Evolutionary conservation across 2,888 invertebrate genomes (phyloP).

Genomic region (Saturnia pavonia): DNA sequence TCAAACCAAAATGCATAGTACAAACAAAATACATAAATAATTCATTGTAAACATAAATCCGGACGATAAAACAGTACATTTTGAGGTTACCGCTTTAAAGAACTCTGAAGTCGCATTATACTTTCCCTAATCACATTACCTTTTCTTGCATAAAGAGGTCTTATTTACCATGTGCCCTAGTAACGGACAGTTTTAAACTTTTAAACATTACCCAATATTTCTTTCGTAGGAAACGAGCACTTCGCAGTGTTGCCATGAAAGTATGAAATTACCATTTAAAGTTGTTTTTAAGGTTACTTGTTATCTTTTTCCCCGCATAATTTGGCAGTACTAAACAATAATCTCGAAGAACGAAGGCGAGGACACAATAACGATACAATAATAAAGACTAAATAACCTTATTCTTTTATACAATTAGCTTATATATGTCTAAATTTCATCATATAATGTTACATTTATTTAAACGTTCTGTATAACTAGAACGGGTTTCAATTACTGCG

Average conservation of each 20-base stretch:
- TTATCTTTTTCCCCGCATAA: not conserved
- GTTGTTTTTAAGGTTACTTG: not conserved
- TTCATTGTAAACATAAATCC: conserved; percentile 50
- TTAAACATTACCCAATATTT: conserved; percentile 27
- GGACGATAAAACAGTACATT: conserved; percentile 39
- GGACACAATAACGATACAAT: no score
- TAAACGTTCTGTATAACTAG: no score
- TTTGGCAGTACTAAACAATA: no score
- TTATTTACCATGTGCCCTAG: conserved; percentile 33
- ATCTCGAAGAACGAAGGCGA: no score
- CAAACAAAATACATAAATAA: conserved; percentile 41
- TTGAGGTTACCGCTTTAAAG: conserved; percentile 34
- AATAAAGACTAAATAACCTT: no score
- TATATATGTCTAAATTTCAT: no score
- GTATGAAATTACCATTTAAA: not conserved
- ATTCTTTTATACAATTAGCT: no score
- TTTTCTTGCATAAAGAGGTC: conserved; percentile 43
- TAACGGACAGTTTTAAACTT: conserved; percentile 33
- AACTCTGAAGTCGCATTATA: conserved; percentile 40
- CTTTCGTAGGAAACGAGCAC: not conserved
- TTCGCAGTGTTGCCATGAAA: not conserved
- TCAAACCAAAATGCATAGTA: conserved; percentile 18
- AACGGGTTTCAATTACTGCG: no score
- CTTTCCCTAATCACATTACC: conserved; percentile 41
- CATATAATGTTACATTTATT: no score